Conservation (phyloP, 2,888 invertebrate species). For the Lasioglossum calceatum region DNA sequence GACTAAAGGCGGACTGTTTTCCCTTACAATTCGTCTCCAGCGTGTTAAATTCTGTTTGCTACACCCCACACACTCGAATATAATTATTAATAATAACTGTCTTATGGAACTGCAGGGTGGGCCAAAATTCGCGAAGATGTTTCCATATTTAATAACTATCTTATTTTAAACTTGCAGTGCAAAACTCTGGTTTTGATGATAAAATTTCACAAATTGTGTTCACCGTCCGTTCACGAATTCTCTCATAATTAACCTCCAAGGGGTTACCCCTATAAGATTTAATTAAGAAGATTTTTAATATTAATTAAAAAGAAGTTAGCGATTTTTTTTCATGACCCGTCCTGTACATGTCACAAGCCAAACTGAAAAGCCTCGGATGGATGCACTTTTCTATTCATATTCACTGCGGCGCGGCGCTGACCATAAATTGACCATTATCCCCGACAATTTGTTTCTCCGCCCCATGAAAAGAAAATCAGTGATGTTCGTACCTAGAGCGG, state of each 20-base stretch:
- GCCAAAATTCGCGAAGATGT: not conserved
- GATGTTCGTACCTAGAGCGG: not conserved
- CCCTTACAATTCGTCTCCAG: not conserved
- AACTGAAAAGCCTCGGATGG: not conserved
- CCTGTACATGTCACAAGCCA: not conserved
- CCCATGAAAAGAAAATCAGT: slow-evolving; percentile 8
- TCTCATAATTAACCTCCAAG: not conserved
- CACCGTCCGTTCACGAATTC: not conserved
- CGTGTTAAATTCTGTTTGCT: not conserved
- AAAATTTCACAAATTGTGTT: not conserved
- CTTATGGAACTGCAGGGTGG: not conserved
- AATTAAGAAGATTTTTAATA: not conserved
- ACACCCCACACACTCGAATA: not conserved
- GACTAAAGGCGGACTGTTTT: not conserved
- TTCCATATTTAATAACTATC: not conserved
- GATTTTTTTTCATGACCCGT: not conserved
- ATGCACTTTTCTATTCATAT: not conserved
- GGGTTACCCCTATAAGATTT: not conserved
- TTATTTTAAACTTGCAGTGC: not conserved
- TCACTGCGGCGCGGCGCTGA: not conserved
- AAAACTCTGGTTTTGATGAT: not conserved
- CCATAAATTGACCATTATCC: not conserved
- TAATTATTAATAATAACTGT: not conserved
- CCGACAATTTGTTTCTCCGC: not conserved
- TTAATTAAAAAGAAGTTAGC: not conserved